Percentiles rank a stretch among this genome's conserved stretches.
phyloP scores from a whole-genome alignment of 2,797 vertebrate species.

The Vultur gryphus region DNA sequence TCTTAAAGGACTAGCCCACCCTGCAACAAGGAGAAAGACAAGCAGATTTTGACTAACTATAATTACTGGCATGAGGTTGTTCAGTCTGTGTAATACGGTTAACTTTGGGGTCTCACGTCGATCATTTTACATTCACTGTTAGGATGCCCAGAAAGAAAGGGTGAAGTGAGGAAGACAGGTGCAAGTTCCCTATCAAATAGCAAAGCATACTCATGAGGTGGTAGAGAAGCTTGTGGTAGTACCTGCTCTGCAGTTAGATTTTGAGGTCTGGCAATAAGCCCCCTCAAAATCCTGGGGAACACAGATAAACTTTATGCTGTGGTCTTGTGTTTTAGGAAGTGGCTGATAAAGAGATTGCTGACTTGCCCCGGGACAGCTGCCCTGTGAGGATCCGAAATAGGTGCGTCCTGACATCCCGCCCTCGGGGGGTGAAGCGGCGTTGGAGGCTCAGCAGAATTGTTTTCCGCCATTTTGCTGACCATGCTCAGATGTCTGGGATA shows the following conservation, averaged over 20 bases:
- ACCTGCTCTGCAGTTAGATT: not conserved
- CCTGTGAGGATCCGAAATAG: slow-evolving; percentile 90
- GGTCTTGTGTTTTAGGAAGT: slow-evolving; percentile 76
- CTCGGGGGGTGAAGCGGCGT: slow-evolving; percentile 85
- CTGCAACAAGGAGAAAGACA: not conserved
- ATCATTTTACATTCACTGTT: not conserved
- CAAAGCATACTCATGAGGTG: not conserved
- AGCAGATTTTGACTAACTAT: not conserved
- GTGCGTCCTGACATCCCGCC: slow-evolving; percentile 91
- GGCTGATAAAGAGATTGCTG: slow-evolving; percentile 88
- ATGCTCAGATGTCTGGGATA: slow-evolving; percentile 89
- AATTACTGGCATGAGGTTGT: not conserved
- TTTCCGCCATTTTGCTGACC: slow-evolving; percentile 92
- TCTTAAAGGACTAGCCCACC: not conserved
- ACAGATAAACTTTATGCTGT: not conserved
- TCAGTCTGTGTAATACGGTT: not conserved
- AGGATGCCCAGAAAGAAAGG: not conserved
- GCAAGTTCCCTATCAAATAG: not conserved
- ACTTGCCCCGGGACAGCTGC: slow-evolving; percentile 90
- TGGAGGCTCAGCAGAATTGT: slow-evolving; percentile 95
- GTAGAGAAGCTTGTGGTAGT: not conserved
- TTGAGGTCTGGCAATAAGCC: not conserved
- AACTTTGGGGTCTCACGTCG: not conserved
- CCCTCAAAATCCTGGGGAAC: not conserved
- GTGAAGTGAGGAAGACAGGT: not conserved